These are phyloP conservation scores for Apis cerana DNA, from an alignment of 1,140 invertebrate genomes.

Conservation along the genomic window DNA sequence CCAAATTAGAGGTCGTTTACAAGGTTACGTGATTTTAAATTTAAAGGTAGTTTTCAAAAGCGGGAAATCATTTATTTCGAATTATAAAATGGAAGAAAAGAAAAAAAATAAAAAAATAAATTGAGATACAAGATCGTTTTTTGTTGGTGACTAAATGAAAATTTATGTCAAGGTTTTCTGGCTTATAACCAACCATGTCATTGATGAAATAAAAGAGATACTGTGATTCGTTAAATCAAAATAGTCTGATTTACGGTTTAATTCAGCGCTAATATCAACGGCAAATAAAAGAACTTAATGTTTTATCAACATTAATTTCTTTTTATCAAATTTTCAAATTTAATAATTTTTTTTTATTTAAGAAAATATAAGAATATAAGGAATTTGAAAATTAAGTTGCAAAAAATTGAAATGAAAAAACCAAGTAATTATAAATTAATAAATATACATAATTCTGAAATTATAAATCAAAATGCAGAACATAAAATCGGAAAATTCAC, in stretches of 20 bases:
- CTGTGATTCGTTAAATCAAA: neutral
- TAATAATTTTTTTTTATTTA: neutral
- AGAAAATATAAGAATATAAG: neutral
- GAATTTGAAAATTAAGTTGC: neutral
- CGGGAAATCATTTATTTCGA: neutral
- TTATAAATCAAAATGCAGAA: neutral
- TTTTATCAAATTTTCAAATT: neutral
- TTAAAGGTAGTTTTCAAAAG: constrained; percentile 39
- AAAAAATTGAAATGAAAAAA: constrained; percentile 16
- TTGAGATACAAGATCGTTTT: neutral
- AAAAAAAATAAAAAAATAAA: neutral
- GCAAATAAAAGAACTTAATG: neutral
- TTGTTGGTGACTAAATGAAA: neutral
- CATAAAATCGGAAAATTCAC: constrained; percentile 41
- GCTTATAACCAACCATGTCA: constrained; percentile 14
- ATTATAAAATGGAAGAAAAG: no score
- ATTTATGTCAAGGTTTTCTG: neutral
- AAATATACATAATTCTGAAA: neutral
- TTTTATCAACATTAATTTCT: neutral
- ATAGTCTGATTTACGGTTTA: neutral
- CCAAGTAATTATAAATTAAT: neutral
- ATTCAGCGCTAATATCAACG: constrained; percentile 23
- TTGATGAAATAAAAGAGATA: constrained; percentile 2
- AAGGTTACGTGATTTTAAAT: constrained; percentile 73
- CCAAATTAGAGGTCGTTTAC: constrained; percentile 76